A percentile compares a stretch with the other conserved stretches of the same genome.
These are phyloP conservation scores for Odontesthes bonariensis DNA, from an alignment of 2,113 vertebrate species.

Conservation along the genomic window DNA sequence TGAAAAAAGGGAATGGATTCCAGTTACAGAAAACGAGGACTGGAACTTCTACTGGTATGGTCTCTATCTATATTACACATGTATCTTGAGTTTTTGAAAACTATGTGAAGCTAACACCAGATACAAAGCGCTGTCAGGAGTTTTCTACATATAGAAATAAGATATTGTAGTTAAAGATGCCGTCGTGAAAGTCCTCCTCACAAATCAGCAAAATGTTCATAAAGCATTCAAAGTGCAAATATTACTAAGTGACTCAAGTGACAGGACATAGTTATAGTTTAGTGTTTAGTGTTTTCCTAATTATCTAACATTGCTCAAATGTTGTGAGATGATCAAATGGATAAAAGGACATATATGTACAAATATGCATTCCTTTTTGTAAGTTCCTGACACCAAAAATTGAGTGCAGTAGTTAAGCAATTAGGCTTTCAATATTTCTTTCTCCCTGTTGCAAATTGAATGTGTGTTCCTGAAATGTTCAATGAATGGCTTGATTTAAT, in stretches of 20 bases:
- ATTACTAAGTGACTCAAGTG: not conserved
- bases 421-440: too few relatives aligned
- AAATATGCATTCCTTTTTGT: too few relatives aligned
- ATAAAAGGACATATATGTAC: too few relatives aligned
- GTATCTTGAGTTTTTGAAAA: not conserved
- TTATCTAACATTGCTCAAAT: not conserved
- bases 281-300: not conserved
- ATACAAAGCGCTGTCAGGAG: not conserved
- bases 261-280: not conserved
- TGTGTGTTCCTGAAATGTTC: not conserved
- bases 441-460: not conserved
- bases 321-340: too few relatives aligned
- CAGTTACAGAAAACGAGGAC: constrained; percentile 92
- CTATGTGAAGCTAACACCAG: not conserved
- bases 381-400: too few relatives aligned
- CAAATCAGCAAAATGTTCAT: too few relatives aligned
- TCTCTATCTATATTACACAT: not conserved
- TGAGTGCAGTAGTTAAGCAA: not conserved
- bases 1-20: constrained; percentile 96
- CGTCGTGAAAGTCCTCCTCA: too few relatives aligned
- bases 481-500: not conserved
- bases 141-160: not conserved
- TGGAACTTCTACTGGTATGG: constrained; percentile 99
- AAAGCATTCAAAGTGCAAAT: not conserved
- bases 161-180: not conserved